Evolutionary conservation across 2,797 vertebrate species (phyloP).

Genomic region (Xyrichtys novacula): DNA sequence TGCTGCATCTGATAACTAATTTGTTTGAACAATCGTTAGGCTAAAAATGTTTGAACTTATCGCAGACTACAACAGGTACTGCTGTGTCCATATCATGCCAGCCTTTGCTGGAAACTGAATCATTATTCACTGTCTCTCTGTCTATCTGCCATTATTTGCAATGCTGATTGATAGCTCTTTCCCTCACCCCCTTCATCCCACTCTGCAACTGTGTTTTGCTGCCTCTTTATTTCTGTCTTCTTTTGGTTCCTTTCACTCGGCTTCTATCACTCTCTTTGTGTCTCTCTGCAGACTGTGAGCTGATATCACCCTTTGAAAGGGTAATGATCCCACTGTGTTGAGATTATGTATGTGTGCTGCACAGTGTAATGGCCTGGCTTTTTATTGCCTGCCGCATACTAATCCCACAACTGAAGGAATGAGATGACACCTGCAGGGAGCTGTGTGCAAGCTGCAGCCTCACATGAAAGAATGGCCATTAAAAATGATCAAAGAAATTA

Average conservation of each 20-base stretch:
- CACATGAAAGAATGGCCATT: constrained; percentile 85
- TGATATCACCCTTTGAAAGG: constrained; percentile 87
- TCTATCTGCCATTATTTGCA: constrained; percentile 66
- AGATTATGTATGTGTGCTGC: constrained; percentile 85
- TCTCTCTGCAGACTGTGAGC: constrained; percentile 78
- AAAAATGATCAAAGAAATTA: constrained; percentile 88
- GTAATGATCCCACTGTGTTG: constrained; percentile 86
- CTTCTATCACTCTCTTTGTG: constrained; percentile 71
- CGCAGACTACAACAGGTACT: constrained; percentile 45
- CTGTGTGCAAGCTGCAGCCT: constrained; percentile 79
- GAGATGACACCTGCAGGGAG: constrained; percentile 87
- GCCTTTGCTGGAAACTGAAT: constrained; percentile 42
- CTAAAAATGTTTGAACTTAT: constrained; percentile 32
- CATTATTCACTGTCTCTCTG: constrained; percentile 42
- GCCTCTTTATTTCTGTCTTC: constrained; percentile 66
- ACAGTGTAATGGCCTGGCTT: constrained; percentile 84
- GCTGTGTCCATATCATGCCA: constrained; percentile 47
- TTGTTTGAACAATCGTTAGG: constrained; percentile 29
- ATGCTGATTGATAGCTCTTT: constrained; percentile 70
- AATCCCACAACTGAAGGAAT: constrained; percentile 84
- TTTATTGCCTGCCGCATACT: constrained; percentile 87
- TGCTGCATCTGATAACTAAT: constrained; percentile 48
- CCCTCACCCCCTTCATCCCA: constrained; percentile 43
- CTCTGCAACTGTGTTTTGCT: constrained; percentile 52
- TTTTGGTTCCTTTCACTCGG: constrained; percentile 66